Conservation (phyloP, 2,888 invertebrate species). For the Exephanes ischioxanthus region DNA sequence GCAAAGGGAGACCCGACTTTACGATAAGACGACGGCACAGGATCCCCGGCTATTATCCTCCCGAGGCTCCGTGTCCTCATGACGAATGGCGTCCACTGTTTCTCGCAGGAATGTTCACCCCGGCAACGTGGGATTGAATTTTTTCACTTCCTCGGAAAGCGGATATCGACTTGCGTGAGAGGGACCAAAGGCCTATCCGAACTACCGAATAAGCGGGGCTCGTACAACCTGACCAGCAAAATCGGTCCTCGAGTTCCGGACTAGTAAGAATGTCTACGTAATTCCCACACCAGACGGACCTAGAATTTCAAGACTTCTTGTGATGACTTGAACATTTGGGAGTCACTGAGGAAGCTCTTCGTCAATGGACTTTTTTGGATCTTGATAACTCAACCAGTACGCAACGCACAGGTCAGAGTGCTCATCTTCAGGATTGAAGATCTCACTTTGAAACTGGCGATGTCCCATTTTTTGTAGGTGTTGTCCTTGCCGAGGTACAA, state of each 20-base stretch:
- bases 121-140: background rate
- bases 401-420: too few species aligned
- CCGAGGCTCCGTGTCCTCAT: conserved; percentile 16
- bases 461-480: too few species aligned
- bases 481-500: too few species aligned
- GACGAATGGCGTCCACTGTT: conserved; percentile 39
- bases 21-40: conserved; percentile 59
- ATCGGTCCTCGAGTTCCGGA: background rate
- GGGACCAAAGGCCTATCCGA: background rate
- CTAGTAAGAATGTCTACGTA: background rate
- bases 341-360: too few species aligned
- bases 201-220: background rate
- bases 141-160: background rate
- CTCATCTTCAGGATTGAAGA: too few species aligned
- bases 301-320: background rate
- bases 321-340: too few species aligned
- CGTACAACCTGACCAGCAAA: background rate
- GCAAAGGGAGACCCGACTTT: conserved; percentile 61
- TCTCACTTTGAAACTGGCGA: too few species aligned
- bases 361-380: too few species aligned
- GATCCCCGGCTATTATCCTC: conserved; percentile 39
- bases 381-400: too few species aligned
- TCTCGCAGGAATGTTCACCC: conserved; percentile 12
- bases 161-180: background rate
- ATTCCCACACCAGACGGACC: background rate